These are phyloP conservation scores for Spinus pinus DNA, from an alignment of 2,797 vertebrate species.

Conservation along the genomic window DNA sequence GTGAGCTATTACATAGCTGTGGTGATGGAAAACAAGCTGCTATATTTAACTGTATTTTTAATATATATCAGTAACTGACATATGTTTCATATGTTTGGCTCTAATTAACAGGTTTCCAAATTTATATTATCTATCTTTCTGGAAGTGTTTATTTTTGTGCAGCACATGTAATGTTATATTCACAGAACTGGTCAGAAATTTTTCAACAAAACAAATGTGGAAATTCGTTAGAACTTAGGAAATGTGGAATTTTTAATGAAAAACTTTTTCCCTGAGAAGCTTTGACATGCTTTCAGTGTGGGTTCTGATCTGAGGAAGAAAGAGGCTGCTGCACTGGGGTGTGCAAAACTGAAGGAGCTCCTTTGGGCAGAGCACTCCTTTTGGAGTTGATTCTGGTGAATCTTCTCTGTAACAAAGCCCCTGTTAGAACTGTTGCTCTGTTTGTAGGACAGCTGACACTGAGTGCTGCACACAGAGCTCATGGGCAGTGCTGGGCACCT, in stretches of 20 bases:
- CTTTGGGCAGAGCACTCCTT: not conserved
- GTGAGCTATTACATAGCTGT: not conserved
- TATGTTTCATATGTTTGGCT: slow-evolving; percentile 11
- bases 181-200: not conserved
- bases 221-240: not conserved
- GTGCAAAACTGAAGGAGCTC: not conserved
- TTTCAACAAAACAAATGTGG: not conserved
- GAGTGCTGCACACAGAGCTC: not conserved
- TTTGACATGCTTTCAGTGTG: not conserved
- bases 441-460: not conserved
- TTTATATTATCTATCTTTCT: not conserved
- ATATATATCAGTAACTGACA: not conserved
- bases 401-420: not conserved
- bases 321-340: not conserved
- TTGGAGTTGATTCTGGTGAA: not conserved
- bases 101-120: slow-evolving; percentile 1
- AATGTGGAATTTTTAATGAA: not conserved
- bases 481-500: not conserved
- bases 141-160: slow-evolving; percentile 6
- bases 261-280: not conserved
- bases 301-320: not conserved
- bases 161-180: not conserved
- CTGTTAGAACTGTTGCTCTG: not conserved
- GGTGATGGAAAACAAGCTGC: not conserved
- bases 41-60: slow-evolving; percentile 27